These are phyloP conservation scores for Platycnemis pennipes DNA, from an alignment of 2,888 invertebrate genomes.

Conservation along the genomic window DNA sequence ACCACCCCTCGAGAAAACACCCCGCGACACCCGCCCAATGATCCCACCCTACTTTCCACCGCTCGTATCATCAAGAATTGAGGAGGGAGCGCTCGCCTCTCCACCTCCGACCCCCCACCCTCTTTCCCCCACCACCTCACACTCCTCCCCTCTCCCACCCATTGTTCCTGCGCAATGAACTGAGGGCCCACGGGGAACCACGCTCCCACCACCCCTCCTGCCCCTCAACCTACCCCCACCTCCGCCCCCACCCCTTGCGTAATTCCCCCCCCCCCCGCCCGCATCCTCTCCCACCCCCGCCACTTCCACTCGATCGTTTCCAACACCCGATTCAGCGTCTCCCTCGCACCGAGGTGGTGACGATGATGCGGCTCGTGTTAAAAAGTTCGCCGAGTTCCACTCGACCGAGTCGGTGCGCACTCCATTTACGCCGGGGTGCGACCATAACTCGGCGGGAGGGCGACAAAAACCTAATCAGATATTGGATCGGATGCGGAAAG, in stretches of 20 bases:
- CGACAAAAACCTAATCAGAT: too few species aligned
- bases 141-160: neutral
- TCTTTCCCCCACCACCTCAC: neutral
- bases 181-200: slow-evolving; percentile 30
- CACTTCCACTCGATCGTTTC: neutral
- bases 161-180: slow-evolving; percentile 54
- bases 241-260: neutral
- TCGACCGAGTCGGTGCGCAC: too few species aligned
- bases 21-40: neutral
- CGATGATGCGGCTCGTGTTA: too few species aligned
- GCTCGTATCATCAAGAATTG: neutral
- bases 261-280: neutral
- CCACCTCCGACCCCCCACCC: neutral
- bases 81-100: neutral
- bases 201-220: neutral
- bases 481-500: too few species aligned
- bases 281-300: neutral
- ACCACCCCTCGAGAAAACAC: neutral
- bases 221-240: neutral
- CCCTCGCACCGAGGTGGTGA: too few species aligned
- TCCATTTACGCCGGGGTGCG: too few species aligned
- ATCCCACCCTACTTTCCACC: slow-evolving; percentile 52
- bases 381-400: too few species aligned
- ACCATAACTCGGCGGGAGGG: too few species aligned
- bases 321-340: too few species aligned